A percentile compares a stretch with the other conserved stretches of the same genome.
phyloP scores from a whole-genome alignment of 2,113 vertebrate species.

The Bufo gargarizans region DNA sequence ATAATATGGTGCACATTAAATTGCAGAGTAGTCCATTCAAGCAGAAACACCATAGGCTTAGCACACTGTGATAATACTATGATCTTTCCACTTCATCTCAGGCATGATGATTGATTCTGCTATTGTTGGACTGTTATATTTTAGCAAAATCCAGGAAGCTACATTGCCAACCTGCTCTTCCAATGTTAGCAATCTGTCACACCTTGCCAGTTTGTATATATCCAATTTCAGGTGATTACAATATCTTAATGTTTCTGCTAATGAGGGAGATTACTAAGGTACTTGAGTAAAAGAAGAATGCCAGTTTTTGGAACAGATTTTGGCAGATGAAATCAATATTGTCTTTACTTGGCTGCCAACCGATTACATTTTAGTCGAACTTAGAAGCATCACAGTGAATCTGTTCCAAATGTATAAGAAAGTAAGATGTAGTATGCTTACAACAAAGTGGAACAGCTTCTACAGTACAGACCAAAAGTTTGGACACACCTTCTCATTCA shows the following conservation, averaged over 20 bases:
- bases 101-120: not conserved
- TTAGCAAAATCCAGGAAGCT: not conserved
- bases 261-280: conserved; percentile 28
- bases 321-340: conserved; percentile 33
- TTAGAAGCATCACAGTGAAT: not conserved
- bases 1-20: not conserved
- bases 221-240: conserved; percentile 28
- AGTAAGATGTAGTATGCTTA: not conserved
- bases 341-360: conserved; percentile 1
- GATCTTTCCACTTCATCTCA: not conserved
- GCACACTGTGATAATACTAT: not conserved
- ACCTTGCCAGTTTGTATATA: not conserved
- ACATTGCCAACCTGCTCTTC: not conserved
- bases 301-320: conserved; percentile 18
- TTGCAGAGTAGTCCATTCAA: not conserved
- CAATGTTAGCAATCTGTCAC: not conserved
- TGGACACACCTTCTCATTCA: too few species aligned
- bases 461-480: too few species aligned
- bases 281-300: not conserved
- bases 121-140: not conserved
- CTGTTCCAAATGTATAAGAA: not conserved
- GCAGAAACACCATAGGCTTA: not conserved
- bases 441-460: not conserved
- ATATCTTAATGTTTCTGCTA: conserved; percentile 29
- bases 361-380: not conserved